These are phyloP conservation scores for Plutella xylostella DNA, from an alignment of 2,888 invertebrate species.

Conservation along the genomic window DNA sequence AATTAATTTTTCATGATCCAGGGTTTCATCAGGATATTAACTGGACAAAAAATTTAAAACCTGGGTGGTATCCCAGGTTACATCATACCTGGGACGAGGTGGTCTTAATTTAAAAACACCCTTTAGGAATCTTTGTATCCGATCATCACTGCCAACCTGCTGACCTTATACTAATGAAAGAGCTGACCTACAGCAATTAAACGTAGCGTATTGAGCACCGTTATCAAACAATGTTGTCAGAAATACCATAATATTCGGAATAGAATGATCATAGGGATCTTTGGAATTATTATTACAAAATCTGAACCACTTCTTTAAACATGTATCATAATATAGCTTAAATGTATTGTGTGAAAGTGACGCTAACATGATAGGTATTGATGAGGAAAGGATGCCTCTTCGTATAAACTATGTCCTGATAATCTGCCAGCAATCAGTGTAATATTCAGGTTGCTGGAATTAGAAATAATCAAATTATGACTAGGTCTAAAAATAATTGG, in stretches of 20 bases:
- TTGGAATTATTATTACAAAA: conserved; percentile 7
- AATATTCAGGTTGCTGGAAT: conserved; percentile 13
- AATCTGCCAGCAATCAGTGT: conserved; percentile 7
- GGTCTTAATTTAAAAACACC: conserved; percentile 1
- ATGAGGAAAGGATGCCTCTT: conserved; percentile 8
- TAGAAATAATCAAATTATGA: conserved; percentile 12
- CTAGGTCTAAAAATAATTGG: conserved; percentile 8
- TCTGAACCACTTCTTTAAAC: conserved; percentile 15
- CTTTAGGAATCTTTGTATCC: neutral
- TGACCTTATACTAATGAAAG: neutral
- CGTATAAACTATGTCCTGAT: conserved; percentile 12
- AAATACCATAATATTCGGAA: neutral
- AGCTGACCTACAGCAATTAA: neutral
- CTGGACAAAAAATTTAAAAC: neutral
- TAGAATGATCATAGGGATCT: conserved; percentile 1
- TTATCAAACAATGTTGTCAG: neutral
- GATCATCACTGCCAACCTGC: neutral
- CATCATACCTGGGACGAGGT: neutral
- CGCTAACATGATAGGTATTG: conserved; percentile 12
- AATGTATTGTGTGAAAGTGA: conserved; percentile 14
- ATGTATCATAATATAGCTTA: conserved; percentile 11
- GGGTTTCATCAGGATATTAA: neutral
- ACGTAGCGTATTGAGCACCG: neutral
- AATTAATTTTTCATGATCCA: neutral
- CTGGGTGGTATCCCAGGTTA: neutral